phyloP scores from a whole-genome alignment of 2,113 vertebrate species.

The Bostrychus sinensis region DNA sequence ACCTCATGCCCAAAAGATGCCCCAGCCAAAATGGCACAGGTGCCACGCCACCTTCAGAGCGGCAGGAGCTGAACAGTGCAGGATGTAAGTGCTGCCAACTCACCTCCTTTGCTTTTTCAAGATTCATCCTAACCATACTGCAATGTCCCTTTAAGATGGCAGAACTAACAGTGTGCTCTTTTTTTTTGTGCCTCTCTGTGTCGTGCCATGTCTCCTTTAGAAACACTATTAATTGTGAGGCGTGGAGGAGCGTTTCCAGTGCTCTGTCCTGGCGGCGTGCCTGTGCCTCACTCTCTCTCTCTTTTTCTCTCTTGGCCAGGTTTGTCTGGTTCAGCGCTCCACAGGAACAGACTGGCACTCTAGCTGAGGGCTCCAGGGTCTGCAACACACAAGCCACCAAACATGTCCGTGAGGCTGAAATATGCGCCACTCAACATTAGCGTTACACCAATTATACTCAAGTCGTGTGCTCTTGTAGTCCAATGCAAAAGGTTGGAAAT shows the following conservation, averaged over 20 bases:
- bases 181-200: conserved; percentile 10
- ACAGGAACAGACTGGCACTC: conserved; percentile 82
- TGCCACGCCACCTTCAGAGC: conserved; percentile 67
- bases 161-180: conserved; percentile 20
- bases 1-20: conserved; percentile 66
- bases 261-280: conserved; percentile 73
- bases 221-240: conserved; percentile 69
- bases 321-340: conserved; percentile 76
- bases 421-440: conserved; percentile 30
- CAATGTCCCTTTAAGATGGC: conserved; percentile 29
- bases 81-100: conserved; percentile 61
- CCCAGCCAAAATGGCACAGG: conserved; percentile 69
- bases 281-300: conserved; percentile 68
- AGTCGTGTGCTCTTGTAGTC: not conserved
- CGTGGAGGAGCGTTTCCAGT: conserved; percentile 68
- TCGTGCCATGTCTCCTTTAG: conserved; percentile 39
- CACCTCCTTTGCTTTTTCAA: conserved; percentile 49
- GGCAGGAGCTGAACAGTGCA: conserved; percentile 56
- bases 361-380: conserved; percentile 76
- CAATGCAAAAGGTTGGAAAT: not conserved
- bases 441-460: conserved; percentile 17
- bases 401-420: conserved; percentile 68
- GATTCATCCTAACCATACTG: conserved; percentile 21
- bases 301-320: conserved; percentile 69
- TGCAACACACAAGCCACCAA: conserved; percentile 67